These are phyloP conservation scores for Calonectris borealis DNA, from an alignment of 2,113 vertebrate species.

Conservation along the genomic window DNA sequence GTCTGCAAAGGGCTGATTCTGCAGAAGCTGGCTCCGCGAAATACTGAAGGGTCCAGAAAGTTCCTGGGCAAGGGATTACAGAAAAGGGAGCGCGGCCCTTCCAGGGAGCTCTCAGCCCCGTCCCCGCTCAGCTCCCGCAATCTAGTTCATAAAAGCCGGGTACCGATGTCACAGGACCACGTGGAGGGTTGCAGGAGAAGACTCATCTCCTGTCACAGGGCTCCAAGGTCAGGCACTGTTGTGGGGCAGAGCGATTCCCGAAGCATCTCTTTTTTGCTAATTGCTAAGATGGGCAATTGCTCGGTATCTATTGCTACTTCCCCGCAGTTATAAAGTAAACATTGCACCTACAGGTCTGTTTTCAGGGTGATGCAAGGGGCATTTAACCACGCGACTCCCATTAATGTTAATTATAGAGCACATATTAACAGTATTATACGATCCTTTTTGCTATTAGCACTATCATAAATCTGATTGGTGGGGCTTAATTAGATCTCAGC, in stretches of 20 bases:
- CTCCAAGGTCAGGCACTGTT: background rate
- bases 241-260: background rate
- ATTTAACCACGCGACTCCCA: background rate
- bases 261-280: background rate
- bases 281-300: background rate
- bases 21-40: background rate
- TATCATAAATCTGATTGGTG: conserved; percentile 45
- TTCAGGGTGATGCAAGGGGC: background rate
- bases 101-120: background rate
- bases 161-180: background rate
- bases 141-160: background rate
- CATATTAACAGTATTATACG: conserved; percentile 8
- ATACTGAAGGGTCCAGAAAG: background rate
- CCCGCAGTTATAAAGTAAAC: background rate
- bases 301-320: background rate
- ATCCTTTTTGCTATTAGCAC: conserved; percentile 34
- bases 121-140: background rate
- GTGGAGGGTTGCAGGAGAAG: background rate
- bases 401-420: conserved; percentile 49
- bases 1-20: background rate
- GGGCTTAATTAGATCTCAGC: conserved; percentile 9
- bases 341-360: background rate
- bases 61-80: no score
- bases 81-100: rapidly evolving
- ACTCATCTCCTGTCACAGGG: background rate